phyloP scores from a whole-genome alignment of 2,888 invertebrate genomes.

The Phortica okadai region DNA sequence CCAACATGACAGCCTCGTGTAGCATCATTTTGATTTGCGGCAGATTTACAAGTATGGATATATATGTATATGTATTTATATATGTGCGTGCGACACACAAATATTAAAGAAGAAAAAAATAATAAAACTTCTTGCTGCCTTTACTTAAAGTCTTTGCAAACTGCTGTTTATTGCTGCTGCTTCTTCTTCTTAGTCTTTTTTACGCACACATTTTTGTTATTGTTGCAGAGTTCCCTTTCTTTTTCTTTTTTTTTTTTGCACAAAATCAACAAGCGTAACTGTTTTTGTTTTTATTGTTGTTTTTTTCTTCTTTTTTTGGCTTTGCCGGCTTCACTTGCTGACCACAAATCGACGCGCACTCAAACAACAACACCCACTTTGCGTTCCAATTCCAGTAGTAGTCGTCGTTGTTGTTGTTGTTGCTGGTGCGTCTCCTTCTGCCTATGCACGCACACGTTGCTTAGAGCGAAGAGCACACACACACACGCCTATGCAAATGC shows the following conservation, averaged over 20 bases:
- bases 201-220: not conserved
- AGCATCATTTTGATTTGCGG: slow-evolving; percentile 74
- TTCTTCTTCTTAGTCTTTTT: not conserved
- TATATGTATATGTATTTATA: not conserved
- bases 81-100: not conserved
- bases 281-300: no score
- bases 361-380: not conserved
- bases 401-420: no score
- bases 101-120: not conserved
- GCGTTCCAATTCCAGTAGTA: no score
- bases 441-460: not conserved
- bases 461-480: not conserved
- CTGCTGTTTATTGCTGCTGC: not conserved
- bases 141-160: not conserved
- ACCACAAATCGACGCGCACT: not conserved
- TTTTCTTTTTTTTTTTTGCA: slow-evolving; percentile 7
- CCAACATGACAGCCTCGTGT: slow-evolving; percentile 77
- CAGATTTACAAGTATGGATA: not conserved
- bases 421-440: no score
- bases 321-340: not conserved
- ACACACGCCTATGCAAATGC: no score
- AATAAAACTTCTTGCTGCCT: not conserved
- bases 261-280: no score
- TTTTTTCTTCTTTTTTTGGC: no score
- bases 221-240: not conserved